A percentile compares a stretch with the other conserved stretches of the same genome.
Evolutionary conservation across 2,113 vertebrate species (phyloP).

Genomic region (Cyphomyrus plagiostoma): DNA sequence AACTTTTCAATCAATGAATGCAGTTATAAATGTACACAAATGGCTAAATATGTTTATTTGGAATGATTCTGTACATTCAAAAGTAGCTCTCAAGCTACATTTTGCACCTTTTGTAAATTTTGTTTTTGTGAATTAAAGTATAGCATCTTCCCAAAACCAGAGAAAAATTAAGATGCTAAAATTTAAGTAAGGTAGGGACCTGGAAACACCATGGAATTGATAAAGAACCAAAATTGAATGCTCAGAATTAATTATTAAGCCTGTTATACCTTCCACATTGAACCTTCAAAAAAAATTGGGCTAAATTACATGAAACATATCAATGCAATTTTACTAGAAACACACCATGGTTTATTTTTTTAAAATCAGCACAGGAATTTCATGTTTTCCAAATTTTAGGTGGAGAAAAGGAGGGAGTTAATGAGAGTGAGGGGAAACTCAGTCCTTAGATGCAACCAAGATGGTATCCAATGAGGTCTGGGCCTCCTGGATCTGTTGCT

Average conservation of each 20-base stretch:
- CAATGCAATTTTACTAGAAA: conserved; percentile 12
- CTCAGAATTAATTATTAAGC: neutral
- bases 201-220: neutral
- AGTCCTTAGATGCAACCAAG: conserved; percentile 51
- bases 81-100: neutral
- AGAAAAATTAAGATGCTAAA: neutral
- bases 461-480: conserved; percentile 68
- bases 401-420: neutral
- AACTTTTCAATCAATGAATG: neutral
- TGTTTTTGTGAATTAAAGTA: neutral
- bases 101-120: neutral
- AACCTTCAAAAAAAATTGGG: neutral
- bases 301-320: conserved; percentile 1
- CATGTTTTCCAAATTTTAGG: conserved; percentile 1
- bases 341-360: conserved; percentile 8
- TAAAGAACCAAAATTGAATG: neutral
- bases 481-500: conserved; percentile 76
- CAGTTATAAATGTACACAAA: neutral
- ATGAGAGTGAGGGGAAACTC: neutral
- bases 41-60: neutral
- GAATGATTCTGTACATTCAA: conserved; percentile 4
- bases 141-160: neutral
- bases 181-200: neutral
- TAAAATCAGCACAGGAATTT: conserved; percentile 12
- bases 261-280: neutral